Evolutionary conservation across 2,888 invertebrate species (phyloP), one percentile per base, ranked within the genome.

Genomic region (Spisula subtruncata): DNA sequence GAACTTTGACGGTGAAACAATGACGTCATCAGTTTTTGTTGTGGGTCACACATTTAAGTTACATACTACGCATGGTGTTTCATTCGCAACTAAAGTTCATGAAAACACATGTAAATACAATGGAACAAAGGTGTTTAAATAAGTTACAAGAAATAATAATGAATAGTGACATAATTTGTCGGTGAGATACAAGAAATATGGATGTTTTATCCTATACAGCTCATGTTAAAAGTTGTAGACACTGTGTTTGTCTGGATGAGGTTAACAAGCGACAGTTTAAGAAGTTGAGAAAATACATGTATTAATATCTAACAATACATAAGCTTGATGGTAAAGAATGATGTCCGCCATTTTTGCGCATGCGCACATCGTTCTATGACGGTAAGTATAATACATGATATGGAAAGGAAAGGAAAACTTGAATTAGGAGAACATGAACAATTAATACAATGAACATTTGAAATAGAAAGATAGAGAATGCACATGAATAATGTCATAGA

Each of bases 171-270:
- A 66, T n/a, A 4, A 25, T 10, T 66, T 10, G 5, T 66, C 10
- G 60, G 60, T 66, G n/a, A 66, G 60, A 66, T 25, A 66, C n/a
- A 66, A n/a, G 60, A 66, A 66, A 25, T 25, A n/a, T 66, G 25
- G 60, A 10, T 66, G 60, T 25, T 66, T 66, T 0, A 66, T 66
- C 25, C 25, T 66, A 25, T 66, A 66, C n/a, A 6, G 60, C 25
- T 60, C 6, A 60, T 66, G 60, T 66, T 66, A 66, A 10, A 66
- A 25, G 41, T 41, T 25, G n/a, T 66, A 66, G 60, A 66, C 60
- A 66, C 5, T 20, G 2, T 66, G 25, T 66, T 66, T 66, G 60
- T 66, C 51, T 16, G 51, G 51, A 51, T 16, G 4, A 51, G 51
- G 51, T 51, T 51, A 51, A 51, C 16, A 16, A 51, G 14, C 60